Conservation (phyloP, 1,140 invertebrate species). For the Pectinophora gossypiella region DNA sequence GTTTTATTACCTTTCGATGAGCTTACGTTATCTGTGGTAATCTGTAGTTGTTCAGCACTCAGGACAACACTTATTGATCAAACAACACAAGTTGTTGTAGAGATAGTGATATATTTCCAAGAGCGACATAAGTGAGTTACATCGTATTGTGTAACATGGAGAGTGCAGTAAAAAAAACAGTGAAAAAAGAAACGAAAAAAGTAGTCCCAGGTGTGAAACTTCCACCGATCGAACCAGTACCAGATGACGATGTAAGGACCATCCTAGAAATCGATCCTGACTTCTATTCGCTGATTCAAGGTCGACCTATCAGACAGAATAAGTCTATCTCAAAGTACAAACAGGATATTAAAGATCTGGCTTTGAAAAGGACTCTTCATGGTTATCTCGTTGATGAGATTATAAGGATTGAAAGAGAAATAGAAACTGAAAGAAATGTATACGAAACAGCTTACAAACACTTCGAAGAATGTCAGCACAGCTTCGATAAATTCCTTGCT, state of each 20-base stretch:
- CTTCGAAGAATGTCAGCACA: conserved; percentile 74
- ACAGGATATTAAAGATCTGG: conserved; percentile 73
- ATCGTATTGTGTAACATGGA: conserved; percentile 2
- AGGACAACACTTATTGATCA: too few relatives aligned
- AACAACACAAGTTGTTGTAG: too few relatives aligned
- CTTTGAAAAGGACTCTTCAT: conserved; percentile 74
- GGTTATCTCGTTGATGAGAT: conserved; percentile 78
- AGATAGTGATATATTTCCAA: too few relatives aligned
- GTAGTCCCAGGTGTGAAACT: conserved; percentile 37
- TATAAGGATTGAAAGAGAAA: conserved; percentile 77
- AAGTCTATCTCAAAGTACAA: conserved; percentile 75
- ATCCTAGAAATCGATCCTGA: conserved; percentile 78
- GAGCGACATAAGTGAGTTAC: too few relatives aligned
- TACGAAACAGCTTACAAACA: conserved; percentile 75
- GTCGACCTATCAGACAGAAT: conserved; percentile 72
- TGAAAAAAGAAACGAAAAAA: conserved; percentile 34
- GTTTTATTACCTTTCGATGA: too few relatives aligned
- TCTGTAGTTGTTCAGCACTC: too few relatives aligned
- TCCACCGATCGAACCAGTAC: conserved; percentile 41
- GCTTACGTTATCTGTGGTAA: too few relatives aligned
- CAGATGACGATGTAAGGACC: conserved; percentile 49
- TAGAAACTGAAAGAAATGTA: conserved; percentile 75
- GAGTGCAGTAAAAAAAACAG: conserved; percentile 30
- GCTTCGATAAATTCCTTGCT: conserved; percentile 79
- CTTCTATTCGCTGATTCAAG: conserved; percentile 77